Evolutionary conservation across 92 coral and sea anemone genomes (phyloP).

Genomic region (Parazoanthus darwini): DNA sequence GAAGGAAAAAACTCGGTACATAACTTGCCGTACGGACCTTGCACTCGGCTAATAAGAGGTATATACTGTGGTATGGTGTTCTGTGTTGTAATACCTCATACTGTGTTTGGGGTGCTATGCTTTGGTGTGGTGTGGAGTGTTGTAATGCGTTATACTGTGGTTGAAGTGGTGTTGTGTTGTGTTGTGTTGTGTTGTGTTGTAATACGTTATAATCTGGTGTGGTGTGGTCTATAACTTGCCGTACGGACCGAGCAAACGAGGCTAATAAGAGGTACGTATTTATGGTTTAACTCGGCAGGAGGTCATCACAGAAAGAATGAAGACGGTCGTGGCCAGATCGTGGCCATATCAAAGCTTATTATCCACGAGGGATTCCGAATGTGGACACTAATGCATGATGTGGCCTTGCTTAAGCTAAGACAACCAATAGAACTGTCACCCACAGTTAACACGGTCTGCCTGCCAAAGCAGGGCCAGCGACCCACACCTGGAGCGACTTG

Average conservation of each 20-base stretch:
- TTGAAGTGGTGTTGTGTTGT: neutral
- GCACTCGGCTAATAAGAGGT: too few species aligned
- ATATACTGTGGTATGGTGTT: too few species aligned
- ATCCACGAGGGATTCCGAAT: neutral
- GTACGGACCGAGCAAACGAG: too few species aligned
- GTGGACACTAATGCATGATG: neutral
- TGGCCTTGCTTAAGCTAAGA: neutral
- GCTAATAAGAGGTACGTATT: too few species aligned
- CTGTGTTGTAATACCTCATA: too few species aligned
- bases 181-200: neutral
- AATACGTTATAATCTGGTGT: neutral
- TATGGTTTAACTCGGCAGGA: neutral
- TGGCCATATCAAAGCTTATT: neutral
- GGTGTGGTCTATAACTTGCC: too few species aligned
- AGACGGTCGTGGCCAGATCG: constrained; percentile 6
- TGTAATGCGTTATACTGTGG: neutral
- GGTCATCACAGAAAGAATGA: constrained; percentile 15
- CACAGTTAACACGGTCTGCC: constrained; percentile 5
- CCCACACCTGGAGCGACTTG: neutral
- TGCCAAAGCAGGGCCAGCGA: constrained; percentile 23
- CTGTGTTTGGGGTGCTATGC: neutral
- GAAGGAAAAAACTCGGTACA: too few species aligned
- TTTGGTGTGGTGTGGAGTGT: neutral
- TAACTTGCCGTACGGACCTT: too few species aligned
- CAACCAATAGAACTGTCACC: neutral